Evolutionary conservation across 2,888 invertebrate genomes (phyloP).

Genomic region (Temnothorax unifasciatus): DNA sequence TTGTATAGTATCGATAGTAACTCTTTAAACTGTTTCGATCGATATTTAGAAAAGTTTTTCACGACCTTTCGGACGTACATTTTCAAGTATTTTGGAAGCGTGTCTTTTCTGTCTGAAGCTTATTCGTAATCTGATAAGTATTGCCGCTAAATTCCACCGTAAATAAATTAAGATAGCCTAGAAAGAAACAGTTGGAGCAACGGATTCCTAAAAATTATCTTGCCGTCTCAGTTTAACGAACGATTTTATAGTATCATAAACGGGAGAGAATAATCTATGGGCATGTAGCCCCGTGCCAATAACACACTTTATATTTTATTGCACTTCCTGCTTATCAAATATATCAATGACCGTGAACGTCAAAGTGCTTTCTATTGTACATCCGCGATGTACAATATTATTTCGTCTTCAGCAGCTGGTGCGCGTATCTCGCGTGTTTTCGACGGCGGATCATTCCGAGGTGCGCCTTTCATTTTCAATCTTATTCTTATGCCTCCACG

Average conservation of each 20-base stretch:
- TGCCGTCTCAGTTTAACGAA: conserved; percentile 13
- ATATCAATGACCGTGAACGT: conserved; percentile 23
- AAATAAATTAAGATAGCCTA: conserved; percentile 11
- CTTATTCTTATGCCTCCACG: neutral
- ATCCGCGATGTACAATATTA: neutral
- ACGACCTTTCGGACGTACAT: neutral
- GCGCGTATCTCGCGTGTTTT: neutral
- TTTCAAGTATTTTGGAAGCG: neutral
- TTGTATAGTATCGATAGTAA: neutral
- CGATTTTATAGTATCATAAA: conserved; percentile 42
- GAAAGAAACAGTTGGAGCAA: neutral
- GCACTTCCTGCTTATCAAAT: conserved; percentile 54
- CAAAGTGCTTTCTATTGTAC: conserved; percentile 37
- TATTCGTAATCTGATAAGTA: neutral
- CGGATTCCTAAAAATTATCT: conserved; percentile 7
- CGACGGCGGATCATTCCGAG: neutral
- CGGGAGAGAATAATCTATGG: neutral
- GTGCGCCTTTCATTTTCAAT: conserved; percentile 55
- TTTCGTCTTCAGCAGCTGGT: neutral
- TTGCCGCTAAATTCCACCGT: conserved; percentile 1
- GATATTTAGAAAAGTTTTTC: neutral
- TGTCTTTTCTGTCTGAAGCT: neutral
- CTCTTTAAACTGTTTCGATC: neutral
- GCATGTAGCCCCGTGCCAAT: conserved; percentile 29
- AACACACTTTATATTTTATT: conserved; percentile 52